Conservation (phyloP, 2,888 invertebrate species). For the Eutolmus rufibarbis region DNA sequence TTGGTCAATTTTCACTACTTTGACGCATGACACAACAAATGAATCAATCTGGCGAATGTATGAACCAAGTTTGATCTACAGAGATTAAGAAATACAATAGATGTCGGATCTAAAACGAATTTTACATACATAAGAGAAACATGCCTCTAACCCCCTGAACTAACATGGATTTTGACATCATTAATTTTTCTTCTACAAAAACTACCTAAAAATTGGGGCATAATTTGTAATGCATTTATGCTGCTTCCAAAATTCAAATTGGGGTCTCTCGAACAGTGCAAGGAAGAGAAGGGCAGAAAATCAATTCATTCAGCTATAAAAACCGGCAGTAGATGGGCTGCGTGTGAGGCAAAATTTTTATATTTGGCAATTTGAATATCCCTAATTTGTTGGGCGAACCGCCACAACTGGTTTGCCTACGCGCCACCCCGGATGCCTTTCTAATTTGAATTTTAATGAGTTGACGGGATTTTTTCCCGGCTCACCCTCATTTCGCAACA, state of each 20-base stretch:
- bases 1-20: too few species aligned
- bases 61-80: too few species aligned
- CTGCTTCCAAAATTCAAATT: not conserved
- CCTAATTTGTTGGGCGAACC: not conserved
- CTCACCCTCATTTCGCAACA: not conserved
- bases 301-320: not conserved
- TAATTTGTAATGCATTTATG: not conserved
- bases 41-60: too few species aligned
- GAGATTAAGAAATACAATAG: too few species aligned
- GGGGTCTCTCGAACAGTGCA: not conserved
- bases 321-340: not conserved
- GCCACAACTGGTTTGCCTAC: not conserved
- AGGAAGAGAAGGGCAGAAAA: not conserved
- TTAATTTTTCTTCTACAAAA: not conserved
- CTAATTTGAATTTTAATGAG: conserved; percentile 34
- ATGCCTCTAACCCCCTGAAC: too few species aligned
- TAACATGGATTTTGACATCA: not conserved
- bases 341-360: not conserved
- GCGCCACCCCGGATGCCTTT: not conserved
- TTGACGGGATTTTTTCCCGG: not conserved
- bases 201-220: not conserved
- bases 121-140: too few species aligned
- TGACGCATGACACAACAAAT: too few species aligned
- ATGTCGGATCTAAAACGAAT: too few species aligned
- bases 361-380: conserved; percentile 28